Conservation (phyloP, 1,140 invertebrate genomes). For the Grapholita molesta region DNA sequence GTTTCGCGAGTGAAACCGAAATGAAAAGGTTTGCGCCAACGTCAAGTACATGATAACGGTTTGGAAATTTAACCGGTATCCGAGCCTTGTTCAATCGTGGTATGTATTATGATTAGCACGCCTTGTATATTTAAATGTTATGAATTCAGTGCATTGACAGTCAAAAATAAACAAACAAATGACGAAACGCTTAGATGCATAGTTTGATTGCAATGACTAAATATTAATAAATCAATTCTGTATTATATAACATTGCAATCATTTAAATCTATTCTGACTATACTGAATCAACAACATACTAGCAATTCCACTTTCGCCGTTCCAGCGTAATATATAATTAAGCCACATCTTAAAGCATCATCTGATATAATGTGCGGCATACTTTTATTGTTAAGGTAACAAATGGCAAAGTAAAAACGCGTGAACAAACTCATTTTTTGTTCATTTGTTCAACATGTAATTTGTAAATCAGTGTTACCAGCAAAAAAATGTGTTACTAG, state of each 20-base stretch:
- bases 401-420: background rate
- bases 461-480: too few relatives aligned
- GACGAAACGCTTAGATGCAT: background rate
- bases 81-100: too few relatives aligned
- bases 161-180: background rate
- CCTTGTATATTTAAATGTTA: too few relatives aligned
- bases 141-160: background rate
- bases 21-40: too few relatives aligned
- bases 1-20: too few relatives aligned
- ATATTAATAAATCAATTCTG: background rate
- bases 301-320: conserved; percentile 5
- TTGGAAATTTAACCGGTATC: too few relatives aligned
- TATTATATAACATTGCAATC: background rate
- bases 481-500: too few relatives aligned
- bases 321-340: conserved; percentile 2
- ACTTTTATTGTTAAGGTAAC: background rate
- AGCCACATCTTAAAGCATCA: background rate
- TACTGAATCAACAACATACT: background rate
- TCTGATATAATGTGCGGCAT: background rate
- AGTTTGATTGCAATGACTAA: background rate
- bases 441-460: too few relatives aligned
- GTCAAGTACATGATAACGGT: too few relatives aligned
- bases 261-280: background rate
- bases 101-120: too few relatives aligned
- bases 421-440: too few relatives aligned